A percentile compares a stretch with the other conserved stretches of the same genome.
phyloP scores from a whole-genome alignment of 2,113 vertebrate species.

The Alouatta palliata region DNA sequence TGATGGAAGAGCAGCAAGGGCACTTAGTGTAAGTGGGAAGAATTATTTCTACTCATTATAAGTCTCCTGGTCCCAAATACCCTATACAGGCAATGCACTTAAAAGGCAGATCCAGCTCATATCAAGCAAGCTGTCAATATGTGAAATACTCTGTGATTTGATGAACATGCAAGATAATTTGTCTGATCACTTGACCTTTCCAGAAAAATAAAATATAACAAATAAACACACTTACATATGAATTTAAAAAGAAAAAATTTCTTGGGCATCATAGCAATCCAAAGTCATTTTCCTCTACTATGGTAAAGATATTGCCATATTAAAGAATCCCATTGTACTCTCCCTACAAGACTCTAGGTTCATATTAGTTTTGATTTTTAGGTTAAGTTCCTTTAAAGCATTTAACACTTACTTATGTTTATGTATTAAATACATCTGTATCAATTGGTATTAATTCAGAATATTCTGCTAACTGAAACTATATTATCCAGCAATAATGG shows the following conservation, averaged over 20 bases:
- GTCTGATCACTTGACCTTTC: not conserved
- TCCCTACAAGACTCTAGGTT: not conserved
- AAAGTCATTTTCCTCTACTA: conserved; percentile 1
- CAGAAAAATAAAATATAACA: not conserved
- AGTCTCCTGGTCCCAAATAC: not conserved
- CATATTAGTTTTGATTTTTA: not conserved
- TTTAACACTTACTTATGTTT: not conserved
- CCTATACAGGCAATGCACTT: not conserved
- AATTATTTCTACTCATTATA: not conserved
- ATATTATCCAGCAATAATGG: not conserved
- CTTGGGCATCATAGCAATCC: not conserved
- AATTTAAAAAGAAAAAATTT: not conserved
- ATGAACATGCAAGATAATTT: not conserved
- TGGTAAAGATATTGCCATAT: not conserved
- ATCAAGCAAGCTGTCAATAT: not conserved
- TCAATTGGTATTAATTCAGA: not conserved
- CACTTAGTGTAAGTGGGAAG: not conserved
- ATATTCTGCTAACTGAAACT: not conserved
- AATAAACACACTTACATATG: not conserved
- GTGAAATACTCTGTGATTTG: not conserved
- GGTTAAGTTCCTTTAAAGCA: not conserved
- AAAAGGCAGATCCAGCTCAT: not conserved
- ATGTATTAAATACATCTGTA: not conserved
- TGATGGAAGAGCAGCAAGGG: not conserved
- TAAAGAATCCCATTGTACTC: not conserved